Evolutionary conservation across 37 sponge, comb jelly and placozoan species (phyloP), one percentile per base, ranked within the genome.

Genomic region (Diacarnus erythraeanus): DNA sequence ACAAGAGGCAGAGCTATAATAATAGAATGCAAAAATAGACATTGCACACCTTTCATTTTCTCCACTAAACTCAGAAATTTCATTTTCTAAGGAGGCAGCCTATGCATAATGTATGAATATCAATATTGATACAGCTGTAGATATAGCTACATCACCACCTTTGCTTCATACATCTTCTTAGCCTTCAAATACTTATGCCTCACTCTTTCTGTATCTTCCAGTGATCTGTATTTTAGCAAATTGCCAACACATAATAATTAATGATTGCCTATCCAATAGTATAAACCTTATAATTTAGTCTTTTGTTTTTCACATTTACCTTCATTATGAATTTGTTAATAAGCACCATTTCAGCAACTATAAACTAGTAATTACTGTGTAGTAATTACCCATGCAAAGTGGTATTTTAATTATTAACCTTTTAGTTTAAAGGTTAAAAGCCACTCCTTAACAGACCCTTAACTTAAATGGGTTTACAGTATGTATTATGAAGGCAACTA

Each of bases 181-280:
- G 81, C 76, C 56, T 38, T 78, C 21, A 80, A 8, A 42, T 87
- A 80, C 60, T 80, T 86, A 66, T 69, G 64, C 33, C 80, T 47
- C 6, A 87, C 67, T 43, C 80, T 80, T 29, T 87, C 87, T n/a
- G 80, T 80, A 69, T 87, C 81, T 67, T 87, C 87, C 2, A 87
- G 51, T 67, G 87, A 87, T 34, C 81, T 80, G n/a, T n/a, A n/a
- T n/a, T n/a, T n/a, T n/a, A n/a, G n/a, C n/a, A n/a, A n/a, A n/a
- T n/a, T n/a, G n/a, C n/a, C n/a, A n/a, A n/a, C n/a, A n/a, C n/a
- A n/a, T n/a, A n/a, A n/a, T n/a, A n/a, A n/a, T n/a, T n/a, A n/a
- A n/a, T n/a, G n/a, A n/a, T n/a, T n/a, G n/a, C n/a, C n/a, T n/a
- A n/a, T n/a, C n/a, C n/a, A n/a, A n/a, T n/a, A n/a, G n/a, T n/a